These are phyloP conservation scores for Lasioglossum oenotherae DNA, from an alignment of 2,888 invertebrate genomes.

Conservation along the genomic window DNA sequence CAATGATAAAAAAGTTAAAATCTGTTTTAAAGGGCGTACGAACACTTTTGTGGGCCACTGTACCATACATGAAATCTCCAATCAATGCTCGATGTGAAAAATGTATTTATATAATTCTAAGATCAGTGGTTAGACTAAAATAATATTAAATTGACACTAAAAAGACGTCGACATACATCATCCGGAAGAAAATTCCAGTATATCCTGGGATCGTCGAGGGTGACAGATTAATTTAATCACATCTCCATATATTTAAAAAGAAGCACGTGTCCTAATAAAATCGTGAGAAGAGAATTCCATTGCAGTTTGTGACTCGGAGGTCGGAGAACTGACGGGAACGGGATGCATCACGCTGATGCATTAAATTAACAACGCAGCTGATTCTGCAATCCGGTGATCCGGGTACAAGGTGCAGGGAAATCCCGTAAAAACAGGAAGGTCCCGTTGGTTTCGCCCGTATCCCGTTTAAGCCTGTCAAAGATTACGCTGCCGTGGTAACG, in stretches of 20 bases:
- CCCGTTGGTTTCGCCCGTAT: neutral
- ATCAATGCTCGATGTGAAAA: neutral
- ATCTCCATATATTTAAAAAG: neutral
- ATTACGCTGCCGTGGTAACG: slow-evolving; percentile 23
- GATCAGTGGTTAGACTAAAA: neutral
- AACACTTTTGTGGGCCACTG: too few species aligned
- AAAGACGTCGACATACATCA: neutral
- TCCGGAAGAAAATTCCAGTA: neutral
- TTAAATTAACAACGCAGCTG: slow-evolving; percentile 24
- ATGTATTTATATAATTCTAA: too few species aligned
- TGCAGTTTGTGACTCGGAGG: neutral
- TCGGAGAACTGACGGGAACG: neutral
- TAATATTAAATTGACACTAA: neutral
- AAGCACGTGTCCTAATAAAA: neutral
- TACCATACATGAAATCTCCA: neutral
- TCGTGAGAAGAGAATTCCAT: neutral
- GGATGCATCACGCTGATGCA: neutral
- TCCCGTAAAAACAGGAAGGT: slow-evolving; percentile 13
- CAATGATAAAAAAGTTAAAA: too few species aligned
- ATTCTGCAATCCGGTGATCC: slow-evolving; percentile 27
- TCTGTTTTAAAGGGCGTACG: too few species aligned
- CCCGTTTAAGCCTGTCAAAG: slow-evolving; percentile 13
- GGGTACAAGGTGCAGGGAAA: slow-evolving; percentile 18
- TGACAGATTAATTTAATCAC: neutral
- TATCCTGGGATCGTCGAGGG: neutral